phyloP scores from a whole-genome alignment of 2,113 vertebrate species.

The Indicator maculatus region DNA sequence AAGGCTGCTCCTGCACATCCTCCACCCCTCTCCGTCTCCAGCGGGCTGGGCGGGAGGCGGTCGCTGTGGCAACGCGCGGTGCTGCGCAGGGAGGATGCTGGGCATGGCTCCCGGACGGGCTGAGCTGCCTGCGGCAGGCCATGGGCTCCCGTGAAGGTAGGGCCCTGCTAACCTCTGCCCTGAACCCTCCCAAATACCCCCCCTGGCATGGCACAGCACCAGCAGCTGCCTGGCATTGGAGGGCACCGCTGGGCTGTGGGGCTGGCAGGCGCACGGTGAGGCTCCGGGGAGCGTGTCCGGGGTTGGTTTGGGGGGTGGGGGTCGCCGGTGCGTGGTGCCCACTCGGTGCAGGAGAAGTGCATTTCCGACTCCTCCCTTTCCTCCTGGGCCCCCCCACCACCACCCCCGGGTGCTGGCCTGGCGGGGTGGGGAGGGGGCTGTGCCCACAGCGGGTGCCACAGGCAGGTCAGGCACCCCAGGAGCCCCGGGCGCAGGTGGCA shows the following conservation, averaged over 20 bases:
- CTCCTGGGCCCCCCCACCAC: neutral
- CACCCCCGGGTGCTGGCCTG: neutral
- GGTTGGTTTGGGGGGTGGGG: neutral
- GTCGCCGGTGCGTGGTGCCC: neutral
- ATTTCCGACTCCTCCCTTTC: too few species aligned
- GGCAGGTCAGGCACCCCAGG: neutral
- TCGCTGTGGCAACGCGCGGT: slow-evolving; percentile 62
- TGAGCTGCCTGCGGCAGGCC: slow-evolving; percentile 2
- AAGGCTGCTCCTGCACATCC: neutral
- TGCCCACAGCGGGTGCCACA: neutral
- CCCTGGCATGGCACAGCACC: fast-evolving
- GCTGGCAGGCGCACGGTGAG: fast-evolving
- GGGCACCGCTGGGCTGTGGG: neutral
- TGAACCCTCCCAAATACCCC: too few species aligned
- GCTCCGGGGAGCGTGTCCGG: fast-evolving
- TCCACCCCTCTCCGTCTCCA: neutral
- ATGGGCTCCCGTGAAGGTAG: slow-evolving; percentile 55
- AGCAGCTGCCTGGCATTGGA: neutral
- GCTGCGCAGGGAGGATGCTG: slow-evolving; percentile 59
- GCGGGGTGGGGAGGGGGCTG: neutral
- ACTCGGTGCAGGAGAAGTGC: neutral
- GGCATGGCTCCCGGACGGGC: slow-evolving; percentile 48
- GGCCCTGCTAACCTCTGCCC: neutral
- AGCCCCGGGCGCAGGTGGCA: neutral
- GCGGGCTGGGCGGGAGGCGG: slow-evolving; percentile 43